These are phyloP conservation scores for Sinocyclocheilus grahami DNA, from an alignment of 2,113 vertebrate species.

Conservation along the genomic window DNA sequence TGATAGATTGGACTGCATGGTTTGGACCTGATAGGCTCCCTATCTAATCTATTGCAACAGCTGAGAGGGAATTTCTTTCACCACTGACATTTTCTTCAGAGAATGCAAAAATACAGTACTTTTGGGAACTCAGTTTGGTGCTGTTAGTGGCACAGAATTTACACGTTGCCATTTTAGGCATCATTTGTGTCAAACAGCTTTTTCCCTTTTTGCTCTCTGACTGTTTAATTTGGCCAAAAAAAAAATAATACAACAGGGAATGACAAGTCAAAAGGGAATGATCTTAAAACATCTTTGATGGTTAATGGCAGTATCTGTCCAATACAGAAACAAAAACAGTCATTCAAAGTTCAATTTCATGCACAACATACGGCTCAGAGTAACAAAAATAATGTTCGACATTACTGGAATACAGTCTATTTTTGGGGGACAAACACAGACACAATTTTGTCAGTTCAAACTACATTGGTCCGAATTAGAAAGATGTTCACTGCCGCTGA, in stretches of 20 bases:
- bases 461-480: slow-evolving; percentile 11
- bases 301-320: background rate
- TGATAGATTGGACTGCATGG: background rate
- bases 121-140: background rate
- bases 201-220: slow-evolving; percentile 26
- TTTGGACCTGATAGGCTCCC: background rate
- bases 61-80: background rate
- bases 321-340: background rate
- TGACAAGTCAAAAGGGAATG: background rate
- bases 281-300: background rate
- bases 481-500: slow-evolving; percentile 10
- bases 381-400: slow-evolving; percentile 35
- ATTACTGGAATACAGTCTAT: background rate
- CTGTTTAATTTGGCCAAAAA: slow-evolving; percentile 29
- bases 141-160: background rate
- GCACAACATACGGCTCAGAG: background rate
- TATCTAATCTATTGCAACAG: background rate
- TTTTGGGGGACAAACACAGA: background rate
- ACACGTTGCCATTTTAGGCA: background rate
- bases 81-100: background rate
- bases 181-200: background rate
- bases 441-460: slow-evolving; percentile 35
- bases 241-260: slow-evolving; percentile 1
- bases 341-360: background rate
- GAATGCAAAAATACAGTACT: background rate